A percentile compares a stretch with the other conserved stretches of the same genome.
These are phyloP conservation scores for Tapera naevia DNA, from an alignment of 2,797 vertebrate species.

Conservation along the genomic window DNA sequence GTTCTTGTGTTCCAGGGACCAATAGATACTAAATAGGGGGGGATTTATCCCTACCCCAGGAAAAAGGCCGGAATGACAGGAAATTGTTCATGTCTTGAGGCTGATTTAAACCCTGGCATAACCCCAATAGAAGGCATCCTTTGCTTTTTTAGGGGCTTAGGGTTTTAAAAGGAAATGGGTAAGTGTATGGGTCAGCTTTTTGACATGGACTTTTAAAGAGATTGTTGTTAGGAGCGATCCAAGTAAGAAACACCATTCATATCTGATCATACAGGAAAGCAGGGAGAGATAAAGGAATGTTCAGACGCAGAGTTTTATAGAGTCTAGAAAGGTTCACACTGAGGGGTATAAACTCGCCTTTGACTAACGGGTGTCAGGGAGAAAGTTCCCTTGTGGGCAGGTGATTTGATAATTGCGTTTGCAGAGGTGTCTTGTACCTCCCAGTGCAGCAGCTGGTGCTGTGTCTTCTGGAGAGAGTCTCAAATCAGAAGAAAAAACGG, in stretches of 20 bases:
- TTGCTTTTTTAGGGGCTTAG: not conserved
- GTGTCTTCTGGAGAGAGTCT: not conserved
- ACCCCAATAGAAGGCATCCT: not conserved
- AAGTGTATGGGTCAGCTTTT: not conserved
- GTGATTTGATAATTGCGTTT: not conserved
- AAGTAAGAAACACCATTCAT: not conserved
- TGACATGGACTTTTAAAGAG: not conserved
- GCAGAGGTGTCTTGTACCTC: not conserved
- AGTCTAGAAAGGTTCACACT: not conserved
- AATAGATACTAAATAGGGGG: not conserved
- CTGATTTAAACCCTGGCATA: not conserved
- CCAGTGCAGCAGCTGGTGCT: not conserved
- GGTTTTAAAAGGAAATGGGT: not conserved
- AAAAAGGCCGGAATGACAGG: not conserved
- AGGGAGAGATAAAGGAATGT: not conserved
- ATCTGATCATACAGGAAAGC: not conserved
- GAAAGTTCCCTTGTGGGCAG: not conserved
- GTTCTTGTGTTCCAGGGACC: conserved; percentile 47
- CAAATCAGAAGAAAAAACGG: not conserved
- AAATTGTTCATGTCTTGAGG: not conserved
- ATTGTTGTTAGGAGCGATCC: not conserved
- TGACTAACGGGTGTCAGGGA: not conserved
- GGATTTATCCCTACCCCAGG: too few species aligned
- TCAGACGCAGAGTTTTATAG: not conserved
- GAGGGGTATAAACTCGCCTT: not conserved